phyloP scores from a whole-genome alignment of 2,113 vertebrate species.

The Nothoprocta pentlandii region DNA sequence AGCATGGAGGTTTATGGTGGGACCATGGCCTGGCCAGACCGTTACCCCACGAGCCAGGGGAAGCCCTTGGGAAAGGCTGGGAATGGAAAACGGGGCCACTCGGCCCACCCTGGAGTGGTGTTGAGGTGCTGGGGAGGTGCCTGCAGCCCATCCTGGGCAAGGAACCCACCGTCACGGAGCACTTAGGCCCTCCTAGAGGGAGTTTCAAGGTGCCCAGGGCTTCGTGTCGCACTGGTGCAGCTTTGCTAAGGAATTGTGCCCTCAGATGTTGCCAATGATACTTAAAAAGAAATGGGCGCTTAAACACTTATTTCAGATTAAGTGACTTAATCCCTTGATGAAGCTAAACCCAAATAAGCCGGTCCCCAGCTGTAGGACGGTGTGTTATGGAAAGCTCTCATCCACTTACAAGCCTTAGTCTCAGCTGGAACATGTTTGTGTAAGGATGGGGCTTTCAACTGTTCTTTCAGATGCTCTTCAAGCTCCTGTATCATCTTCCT shows the following conservation, averaged over 20 bases:
- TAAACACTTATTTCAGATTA: slow-evolving; percentile 68
- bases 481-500: neutral
- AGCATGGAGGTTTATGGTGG: neutral
- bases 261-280: slow-evolving; percentile 24
- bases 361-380: slow-evolving; percentile 36
- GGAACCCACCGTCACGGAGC: neutral
- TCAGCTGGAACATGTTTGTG: neutral
- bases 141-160: neutral
- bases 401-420: neutral
- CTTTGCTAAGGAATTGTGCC: slow-evolving; percentile 7
- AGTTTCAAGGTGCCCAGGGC: neutral
- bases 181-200: rapidly evolving
- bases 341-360: slow-evolving; percentile 51
- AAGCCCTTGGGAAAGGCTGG: neutral
- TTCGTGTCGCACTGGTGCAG: neutral
- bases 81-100: neutral
- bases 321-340: slow-evolving; percentile 57
- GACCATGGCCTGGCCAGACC: neutral
- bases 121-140: rapidly evolving
- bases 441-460: slow-evolving; percentile 12
- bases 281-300: neutral
- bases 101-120: neutral
- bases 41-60: neutral
- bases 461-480: slow-evolving; percentile 14
- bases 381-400: neutral